Evolutionary conservation across 2,113 vertebrate species (phyloP), one percentile per base, ranked within the genome.

Genomic region (Bubo blakistoni): DNA sequence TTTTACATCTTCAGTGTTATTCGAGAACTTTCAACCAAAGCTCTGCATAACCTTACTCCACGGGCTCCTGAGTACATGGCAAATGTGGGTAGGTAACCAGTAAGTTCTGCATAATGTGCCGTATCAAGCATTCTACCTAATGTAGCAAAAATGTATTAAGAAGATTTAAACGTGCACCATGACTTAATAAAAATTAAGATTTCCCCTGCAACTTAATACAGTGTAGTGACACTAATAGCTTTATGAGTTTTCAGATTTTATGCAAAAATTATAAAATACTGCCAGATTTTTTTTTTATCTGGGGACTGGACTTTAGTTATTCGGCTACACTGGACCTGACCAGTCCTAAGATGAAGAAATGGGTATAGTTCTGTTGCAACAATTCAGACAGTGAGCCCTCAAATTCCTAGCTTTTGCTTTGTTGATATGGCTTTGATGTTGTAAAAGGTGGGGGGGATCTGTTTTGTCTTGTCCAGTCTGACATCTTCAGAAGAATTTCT

Each of bases 11-110:
- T 77, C 18, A 99, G 99, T 77, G 97, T 93, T 63, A 99, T 99
- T 94, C 97, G 99, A 74, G 99, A 99, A 88, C 98, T 99, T 57
- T 94, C 99, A 11, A 98, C 98, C 8, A 99, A 99, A 98, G 99
- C 99, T 1, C 97, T 99, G 40, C 98, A 99, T 49, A 99, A 99
- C 98, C 98, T 99, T 74, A 98, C 98, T 10, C 98, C 98, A 40
- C 96, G 47, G 73, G 98, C 98, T 2, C 98, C 99, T 0, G 98
- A 99, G 61, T 99, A 99, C 96, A 98, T 99, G 95, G 98, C 98
- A 11, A 34, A 96, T 3, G 96, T 97, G 46, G 99, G 99, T 99
- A 97, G 98, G 98, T 95, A 74, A 57, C 77, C 73, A n/a, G 32
- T 58, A 15, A 20, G n/a, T 55, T 87, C 52, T 86, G 61, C 30